Conservation (phyloP, 2,113 vertebrate species). For the Paralichthys olivaceus region DNA sequence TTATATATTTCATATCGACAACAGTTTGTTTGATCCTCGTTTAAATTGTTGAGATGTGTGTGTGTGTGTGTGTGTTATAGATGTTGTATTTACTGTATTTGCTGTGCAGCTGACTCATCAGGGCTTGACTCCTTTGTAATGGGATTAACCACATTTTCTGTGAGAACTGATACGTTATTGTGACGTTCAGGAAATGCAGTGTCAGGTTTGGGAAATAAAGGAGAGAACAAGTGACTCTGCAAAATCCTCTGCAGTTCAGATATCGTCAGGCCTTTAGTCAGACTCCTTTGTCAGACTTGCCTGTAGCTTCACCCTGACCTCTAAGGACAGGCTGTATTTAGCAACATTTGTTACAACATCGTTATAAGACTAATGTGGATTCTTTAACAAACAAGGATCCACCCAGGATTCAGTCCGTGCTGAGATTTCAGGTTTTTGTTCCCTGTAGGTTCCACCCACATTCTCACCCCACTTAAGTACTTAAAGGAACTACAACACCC, state of each 20-base stretch:
- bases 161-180: conserved; percentile 11
- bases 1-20: too few relatives aligned
- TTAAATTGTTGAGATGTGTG: neutral
- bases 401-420: neutral
- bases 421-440: conserved; percentile 82
- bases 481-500: conserved; percentile 97
- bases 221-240: neutral
- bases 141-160: conserved; percentile 5
- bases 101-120: conserved; percentile 19
- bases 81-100: neutral
- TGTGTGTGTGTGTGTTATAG: neutral
- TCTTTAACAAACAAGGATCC: neutral
- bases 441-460: conserved; percentile 94
- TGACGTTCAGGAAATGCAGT: conserved; percentile 11
- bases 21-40: too few relatives aligned
- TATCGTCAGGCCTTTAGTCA: neutral
- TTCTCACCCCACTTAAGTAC: conserved; percentile 94
- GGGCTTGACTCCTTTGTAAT: neutral
- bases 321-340: too few relatives aligned
- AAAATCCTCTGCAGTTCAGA: neutral
- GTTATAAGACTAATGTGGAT: neutral
- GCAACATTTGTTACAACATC: too few relatives aligned
- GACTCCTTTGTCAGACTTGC: too few relatives aligned
- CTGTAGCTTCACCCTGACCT: too few relatives aligned
- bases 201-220: neutral